Percentiles rank a stretch among this genome's conserved stretches.
phyloP scores from a whole-genome alignment of 2,888 invertebrate genomes.

The Dolomedes plantarius region DNA sequence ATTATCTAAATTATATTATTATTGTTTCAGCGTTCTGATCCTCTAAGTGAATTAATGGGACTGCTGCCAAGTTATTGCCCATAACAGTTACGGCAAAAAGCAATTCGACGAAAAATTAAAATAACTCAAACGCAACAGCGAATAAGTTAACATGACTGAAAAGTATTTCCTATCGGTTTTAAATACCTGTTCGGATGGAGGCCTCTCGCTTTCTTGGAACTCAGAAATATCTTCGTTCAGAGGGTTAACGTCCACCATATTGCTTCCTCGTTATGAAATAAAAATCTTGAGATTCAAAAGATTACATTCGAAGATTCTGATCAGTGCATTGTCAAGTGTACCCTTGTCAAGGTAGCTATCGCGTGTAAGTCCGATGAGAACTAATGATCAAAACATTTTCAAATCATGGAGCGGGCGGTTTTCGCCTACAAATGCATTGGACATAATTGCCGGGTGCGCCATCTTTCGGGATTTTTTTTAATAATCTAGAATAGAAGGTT shows the following conservation, averaged over 20 bases:
- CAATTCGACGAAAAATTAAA: background rate
- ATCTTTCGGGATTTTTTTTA: constrained; percentile 26
- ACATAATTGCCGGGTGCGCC: constrained; percentile 16
- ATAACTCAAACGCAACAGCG: background rate
- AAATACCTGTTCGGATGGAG: constrained; percentile 69
- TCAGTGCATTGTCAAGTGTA: constrained; percentile 38
- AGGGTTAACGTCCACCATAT: constrained; percentile 66
- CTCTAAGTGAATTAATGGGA: too few species aligned
- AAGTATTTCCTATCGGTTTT: background rate
- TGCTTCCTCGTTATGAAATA: constrained; percentile 25
- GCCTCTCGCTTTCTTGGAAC: constrained; percentile 62
- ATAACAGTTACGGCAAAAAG: background rate
- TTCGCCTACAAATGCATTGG: constrained; percentile 26
- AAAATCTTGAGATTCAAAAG: background rate
- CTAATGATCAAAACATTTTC: constrained; percentile 53
- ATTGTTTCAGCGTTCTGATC: too few species aligned
- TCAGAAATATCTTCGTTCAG: constrained; percentile 30
- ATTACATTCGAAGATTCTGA: constrained; percentile 15
- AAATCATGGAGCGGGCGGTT: constrained; percentile 18
- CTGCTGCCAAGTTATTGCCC: background rate
- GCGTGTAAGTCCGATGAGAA: constrained; percentile 37
- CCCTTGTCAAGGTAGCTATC: constrained; percentile 40
- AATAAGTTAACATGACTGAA: too few species aligned
- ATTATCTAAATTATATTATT: too few species aligned
- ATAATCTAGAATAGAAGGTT: too few species aligned